A percentile compares a stretch with the other conserved stretches of the same genome.
phyloP scores from a whole-genome alignment of 2,888 invertebrate genomes.

The Allygus modestus region DNA sequence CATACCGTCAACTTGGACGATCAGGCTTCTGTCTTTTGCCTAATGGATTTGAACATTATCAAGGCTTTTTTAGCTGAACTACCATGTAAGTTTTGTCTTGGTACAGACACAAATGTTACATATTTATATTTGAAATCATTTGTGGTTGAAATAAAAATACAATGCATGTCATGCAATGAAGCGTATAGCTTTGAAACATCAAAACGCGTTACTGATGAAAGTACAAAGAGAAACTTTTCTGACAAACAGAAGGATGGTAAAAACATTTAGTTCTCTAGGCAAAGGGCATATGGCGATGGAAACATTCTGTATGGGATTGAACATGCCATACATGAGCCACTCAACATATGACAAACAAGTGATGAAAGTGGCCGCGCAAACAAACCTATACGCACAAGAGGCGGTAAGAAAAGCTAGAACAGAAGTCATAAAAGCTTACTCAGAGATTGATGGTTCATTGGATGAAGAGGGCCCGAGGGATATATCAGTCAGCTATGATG shows the following conservation, averaged over 20 bases:
- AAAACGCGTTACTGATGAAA: conserved; percentile 23
- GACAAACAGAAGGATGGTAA: conserved; percentile 55
- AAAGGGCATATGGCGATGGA: conserved; percentile 66
- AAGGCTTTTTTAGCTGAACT: conserved; percentile 44
- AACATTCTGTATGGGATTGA: conserved; percentile 59
- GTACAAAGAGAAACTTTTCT: conserved; percentile 38
- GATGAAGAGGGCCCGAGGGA: conserved; percentile 14
- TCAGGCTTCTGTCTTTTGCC: conserved; percentile 35
- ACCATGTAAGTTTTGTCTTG: conserved; percentile 45
- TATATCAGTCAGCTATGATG: conserved; percentile 27
- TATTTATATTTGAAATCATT: conserved; percentile 45
- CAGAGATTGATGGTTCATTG: conserved; percentile 27
- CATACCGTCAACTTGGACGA: conserved; percentile 38
- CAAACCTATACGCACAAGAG: conserved; percentile 30
- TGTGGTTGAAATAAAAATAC: conserved; percentile 37
- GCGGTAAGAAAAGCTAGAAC: conserved; percentile 49
- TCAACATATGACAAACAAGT: conserved; percentile 51
- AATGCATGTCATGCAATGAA: conserved; percentile 37
- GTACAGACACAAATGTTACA: conserved; percentile 33
- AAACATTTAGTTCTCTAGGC: conserved; percentile 65
- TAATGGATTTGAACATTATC: conserved; percentile 43
- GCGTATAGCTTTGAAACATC: conserved; percentile 35
- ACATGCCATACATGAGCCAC: conserved; percentile 48
- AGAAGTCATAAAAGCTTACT: conserved; percentile 33
- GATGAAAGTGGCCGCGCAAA: conserved; percentile 45